phyloP scores from a whole-genome alignment of 2,888 invertebrate species.

The Drosophila nr. medialis region DNA sequence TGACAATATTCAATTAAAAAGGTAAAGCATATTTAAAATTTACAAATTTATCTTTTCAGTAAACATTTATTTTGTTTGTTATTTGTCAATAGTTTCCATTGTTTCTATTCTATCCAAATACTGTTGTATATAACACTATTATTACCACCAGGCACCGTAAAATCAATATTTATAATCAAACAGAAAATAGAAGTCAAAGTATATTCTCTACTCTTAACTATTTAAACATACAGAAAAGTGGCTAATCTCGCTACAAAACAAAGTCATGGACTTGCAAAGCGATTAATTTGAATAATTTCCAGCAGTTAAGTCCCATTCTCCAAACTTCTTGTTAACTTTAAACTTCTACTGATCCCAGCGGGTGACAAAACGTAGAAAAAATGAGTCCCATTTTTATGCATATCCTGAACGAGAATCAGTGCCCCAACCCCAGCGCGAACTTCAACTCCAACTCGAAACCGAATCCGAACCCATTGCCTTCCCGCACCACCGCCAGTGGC shows the following conservation, averaged over 20 bases:
- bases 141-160: not conserved
- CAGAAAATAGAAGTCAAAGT: not conserved
- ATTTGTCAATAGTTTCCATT: not conserved
- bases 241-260: not conserved
- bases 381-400: slow-evolving; percentile 8
- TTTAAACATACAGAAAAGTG: not conserved
- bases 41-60: not conserved
- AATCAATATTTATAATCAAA: not conserved
- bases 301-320: not conserved
- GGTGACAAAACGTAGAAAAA: not conserved
- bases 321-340: slow-evolving; percentile 11
- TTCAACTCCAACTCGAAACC: not conserved
- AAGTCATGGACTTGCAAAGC: not conserved
- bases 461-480: slow-evolving; percentile 13
- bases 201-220: not conserved
- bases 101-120: no score
- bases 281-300: slow-evolving; percentile 11
- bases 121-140: not conserved
- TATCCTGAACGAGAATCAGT: slow-evolving; percentile 15
- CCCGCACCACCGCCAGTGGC: slow-evolving; percentile 25
- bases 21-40: not conserved
- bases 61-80: not conserved
- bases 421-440: slow-evolving; percentile 1
- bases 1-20: no score
- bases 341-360: not conserved